These are phyloP conservation scores for Amiota minor DNA, from an alignment of 2,888 invertebrate genomes.

Conservation along the genomic window DNA sequence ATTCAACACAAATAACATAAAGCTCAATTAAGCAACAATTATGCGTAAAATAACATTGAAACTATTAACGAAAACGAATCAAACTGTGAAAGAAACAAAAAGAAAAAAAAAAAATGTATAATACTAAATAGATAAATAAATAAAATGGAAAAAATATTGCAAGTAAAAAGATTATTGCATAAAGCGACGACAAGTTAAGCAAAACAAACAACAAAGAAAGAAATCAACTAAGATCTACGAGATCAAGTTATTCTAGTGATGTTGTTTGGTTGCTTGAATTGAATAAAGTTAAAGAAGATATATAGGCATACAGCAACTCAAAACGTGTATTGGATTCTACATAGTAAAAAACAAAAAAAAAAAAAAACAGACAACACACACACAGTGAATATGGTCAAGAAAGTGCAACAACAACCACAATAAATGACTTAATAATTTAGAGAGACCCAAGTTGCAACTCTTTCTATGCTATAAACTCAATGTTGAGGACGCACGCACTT, in stretches of 20 bases:
- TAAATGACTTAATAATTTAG: constrained; percentile 27
- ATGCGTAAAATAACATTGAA: constrained; percentile 40
- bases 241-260: constrained; percentile 32
- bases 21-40: constrained; percentile 48
- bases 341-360: constrained; percentile 34
- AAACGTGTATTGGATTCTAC: constrained; percentile 21
- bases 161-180: too few species aligned
- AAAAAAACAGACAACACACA: constrained; percentile 36
- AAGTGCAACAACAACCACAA: constrained; percentile 13
- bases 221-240: constrained; percentile 33
- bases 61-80: constrained; percentile 14
- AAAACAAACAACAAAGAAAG: constrained; percentile 7
- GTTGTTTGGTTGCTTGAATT: background rate
- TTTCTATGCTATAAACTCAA: constrained; percentile 2
- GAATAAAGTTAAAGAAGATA: constrained; percentile 34
- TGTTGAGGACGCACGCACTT: constrained; percentile 7
- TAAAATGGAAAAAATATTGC: too few species aligned
- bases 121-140: background rate
- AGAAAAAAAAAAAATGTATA: background rate
- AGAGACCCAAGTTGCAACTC: background rate
- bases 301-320: constrained; percentile 9
- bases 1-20: constrained; percentile 40
- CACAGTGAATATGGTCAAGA: background rate
- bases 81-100: background rate
- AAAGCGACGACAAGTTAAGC: too few species aligned